A percentile compares a stretch with the other conserved stretches of the same genome.
These are phyloP conservation scores for Cataglyphis albicans DNA, from an alignment of 2,888 invertebrate genomes.

Conservation along the genomic window DNA sequence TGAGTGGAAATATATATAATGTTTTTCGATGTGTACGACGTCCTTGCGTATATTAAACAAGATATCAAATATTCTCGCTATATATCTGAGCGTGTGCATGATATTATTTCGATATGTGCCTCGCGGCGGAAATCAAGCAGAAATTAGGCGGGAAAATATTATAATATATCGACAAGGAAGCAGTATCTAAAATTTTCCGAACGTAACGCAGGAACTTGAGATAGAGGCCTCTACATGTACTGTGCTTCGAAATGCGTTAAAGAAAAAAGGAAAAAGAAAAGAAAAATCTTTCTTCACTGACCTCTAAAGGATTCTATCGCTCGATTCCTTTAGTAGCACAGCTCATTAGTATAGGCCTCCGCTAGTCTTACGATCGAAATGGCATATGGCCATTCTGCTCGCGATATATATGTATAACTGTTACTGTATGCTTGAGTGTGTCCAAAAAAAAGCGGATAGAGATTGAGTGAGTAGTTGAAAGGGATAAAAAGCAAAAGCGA, in stretches of 20 bases:
- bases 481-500: conserved; percentile 27
- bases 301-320: conserved; percentile 67
- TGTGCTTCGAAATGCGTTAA: conserved; percentile 64
- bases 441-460: conserved; percentile 38
- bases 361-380: conserved; percentile 84
- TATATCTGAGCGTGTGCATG: conserved; percentile 65
- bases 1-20: conserved; percentile 67
- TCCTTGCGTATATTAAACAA: conserved; percentile 62
- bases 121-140: conserved; percentile 58
- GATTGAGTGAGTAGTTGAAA: conserved; percentile 31
- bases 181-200: conserved; percentile 38
- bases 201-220: conserved; percentile 66
- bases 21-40: conserved; percentile 65
- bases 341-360: conserved; percentile 83
- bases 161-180: background rate
- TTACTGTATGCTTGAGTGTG: conserved; percentile 76
- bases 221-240: conserved; percentile 80
- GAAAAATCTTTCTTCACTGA: conserved; percentile 67
- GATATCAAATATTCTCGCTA: conserved; percentile 68
- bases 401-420: conserved; percentile 79
- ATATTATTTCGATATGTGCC: conserved; percentile 71
- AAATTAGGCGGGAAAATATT: conserved; percentile 25
- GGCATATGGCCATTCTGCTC: conserved; percentile 81
- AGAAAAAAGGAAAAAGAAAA: conserved; percentile 25
- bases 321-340: conserved; percentile 68